These are phyloP conservation scores for Himalopsyche kuldschensis DNA, from an alignment of 2,888 invertebrate genomes.

Conservation along the genomic window DNA sequence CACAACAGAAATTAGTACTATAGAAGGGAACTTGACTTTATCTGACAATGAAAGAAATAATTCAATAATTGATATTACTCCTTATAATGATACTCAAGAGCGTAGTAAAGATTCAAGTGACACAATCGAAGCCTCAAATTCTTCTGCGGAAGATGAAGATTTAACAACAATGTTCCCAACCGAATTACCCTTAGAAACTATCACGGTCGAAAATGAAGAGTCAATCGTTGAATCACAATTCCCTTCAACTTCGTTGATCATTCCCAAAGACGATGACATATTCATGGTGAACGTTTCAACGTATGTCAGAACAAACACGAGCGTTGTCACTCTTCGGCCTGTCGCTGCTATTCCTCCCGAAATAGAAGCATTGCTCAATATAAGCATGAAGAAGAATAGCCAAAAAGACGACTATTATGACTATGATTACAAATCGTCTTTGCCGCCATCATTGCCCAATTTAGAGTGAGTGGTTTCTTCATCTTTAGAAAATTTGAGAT, in stretches of 20 bases:
- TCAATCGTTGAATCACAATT: slow-evolving; percentile 23
- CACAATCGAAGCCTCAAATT: slow-evolving; percentile 4
- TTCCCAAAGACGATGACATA: slow-evolving; percentile 54
- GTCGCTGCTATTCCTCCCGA: slow-evolving; percentile 49
- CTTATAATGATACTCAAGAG: slow-evolving; percentile 35
- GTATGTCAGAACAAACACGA: slow-evolving; percentile 54
- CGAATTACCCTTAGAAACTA: slow-evolving; percentile 2
- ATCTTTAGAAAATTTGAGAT: no score
- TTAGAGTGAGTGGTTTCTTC: slow-evolving; percentile 61
- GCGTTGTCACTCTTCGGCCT: slow-evolving; percentile 48
- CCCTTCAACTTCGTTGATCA: slow-evolving; percentile 37
- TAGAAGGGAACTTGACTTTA: slow-evolving; percentile 6
- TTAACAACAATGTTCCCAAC: background rate
- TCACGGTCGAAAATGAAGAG: slow-evolving; percentile 13
- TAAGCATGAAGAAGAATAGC: slow-evolving; percentile 53
- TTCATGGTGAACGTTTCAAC: slow-evolving; percentile 63
- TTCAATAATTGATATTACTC: background rate
- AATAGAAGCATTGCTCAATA: slow-evolving; percentile 55
- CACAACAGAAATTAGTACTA: slow-evolving; percentile 36
- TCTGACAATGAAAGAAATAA: slow-evolving; percentile 1
- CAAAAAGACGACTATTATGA: slow-evolving; percentile 63
- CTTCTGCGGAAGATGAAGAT: background rate
- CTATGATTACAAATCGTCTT: slow-evolving; percentile 71
- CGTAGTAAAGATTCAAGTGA: slow-evolving; percentile 12
- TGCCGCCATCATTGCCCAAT: slow-evolving; percentile 83